Base-by-base conservation (phyloP, 2,113 vertebrate genomes). In the Tachycineta bicolor region DNA sequence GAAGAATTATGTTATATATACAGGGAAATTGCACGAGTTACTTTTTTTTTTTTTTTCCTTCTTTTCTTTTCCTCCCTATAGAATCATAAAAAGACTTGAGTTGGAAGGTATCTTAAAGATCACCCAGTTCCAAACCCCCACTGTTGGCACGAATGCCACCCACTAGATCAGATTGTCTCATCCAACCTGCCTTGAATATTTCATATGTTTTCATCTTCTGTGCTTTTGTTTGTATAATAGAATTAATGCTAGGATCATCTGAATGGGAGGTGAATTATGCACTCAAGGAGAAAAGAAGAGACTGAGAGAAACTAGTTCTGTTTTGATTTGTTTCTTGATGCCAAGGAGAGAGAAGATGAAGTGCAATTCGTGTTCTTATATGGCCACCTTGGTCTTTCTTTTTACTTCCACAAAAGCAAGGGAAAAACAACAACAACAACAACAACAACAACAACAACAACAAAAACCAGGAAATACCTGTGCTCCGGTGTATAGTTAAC, bases 81-180 rank as follows among this genome's bases (percentile, higher is more conserved):
- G 52, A 59, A 52, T 60, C 12, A 29, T 46, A 52, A 33, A 46
- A 46, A 46, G 15, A 9, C 28, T 82, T 59, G n/a, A 9, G 5
- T 46, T 75, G 39, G 16, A 41, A 82, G 46, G 39, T 26, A 41
- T 43, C 19, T 75, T 67, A 53, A 29, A 46, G 24, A 59, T 60
- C 53, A 82, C n/a, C 12, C 43, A 70, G 22, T 77, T 63, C 31
- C 21, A 49, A 28, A 2, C 1, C 14, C 18, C 31, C n/a, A 14
- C 14, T 21, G 5, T 29, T 70, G 64, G 24, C 24, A 63, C 0
- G 0, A 62, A n/a, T 63, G 19, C 28, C 56, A 63, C 18, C 25
- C 43, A 13, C 44, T 63, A 26, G 11, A 37, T 33, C 34, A 77
- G 22, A 70, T 5, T 70, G 34, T 62, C 26, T 19, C 19, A 50